Percentiles rank a stretch among this genome's conserved stretches.
These are phyloP conservation scores for Creontiades dilutus DNA, from an alignment of 2,888 invertebrate species.

Conservation along the genomic window DNA sequence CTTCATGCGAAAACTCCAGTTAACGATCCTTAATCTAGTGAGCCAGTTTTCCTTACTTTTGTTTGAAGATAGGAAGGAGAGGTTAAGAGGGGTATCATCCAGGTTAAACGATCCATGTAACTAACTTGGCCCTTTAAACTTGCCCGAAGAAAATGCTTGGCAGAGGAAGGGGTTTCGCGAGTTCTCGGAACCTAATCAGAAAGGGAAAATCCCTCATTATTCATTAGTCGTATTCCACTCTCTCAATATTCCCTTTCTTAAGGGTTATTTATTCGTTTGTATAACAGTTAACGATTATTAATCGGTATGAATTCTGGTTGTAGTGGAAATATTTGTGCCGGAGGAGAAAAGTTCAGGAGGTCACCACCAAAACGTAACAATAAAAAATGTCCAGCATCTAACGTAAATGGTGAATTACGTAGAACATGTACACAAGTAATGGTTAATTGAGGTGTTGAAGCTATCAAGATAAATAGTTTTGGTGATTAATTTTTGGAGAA, in stretches of 20 bases:
- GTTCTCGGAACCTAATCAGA: background rate
- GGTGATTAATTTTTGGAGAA: no score
- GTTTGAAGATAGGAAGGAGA: slow-evolving; percentile 19
- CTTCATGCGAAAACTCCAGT: background rate
- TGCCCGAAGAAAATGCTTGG: background rate
- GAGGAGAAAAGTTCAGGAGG: no score
- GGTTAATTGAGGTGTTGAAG: no score
- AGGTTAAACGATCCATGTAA: slow-evolving; percentile 65
- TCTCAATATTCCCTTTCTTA: background rate
- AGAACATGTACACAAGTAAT: no score
- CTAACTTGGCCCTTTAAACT: slow-evolving; percentile 55
- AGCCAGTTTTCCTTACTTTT: slow-evolving; percentile 38
- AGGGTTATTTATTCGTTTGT: no score
- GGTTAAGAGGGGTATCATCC: slow-evolving; percentile 40
- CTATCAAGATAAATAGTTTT: no score
- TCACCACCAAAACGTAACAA: no score
- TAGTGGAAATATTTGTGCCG: no score
- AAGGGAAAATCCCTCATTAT: background rate
- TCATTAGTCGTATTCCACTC: background rate
- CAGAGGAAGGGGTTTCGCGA: background rate
- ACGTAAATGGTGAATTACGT: no score
- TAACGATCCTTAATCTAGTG: slow-evolving; percentile 54
- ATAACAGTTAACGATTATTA: no score
- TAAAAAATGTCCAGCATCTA: no score
- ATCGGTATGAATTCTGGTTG: no score